Evolutionary conservation across 2,113 vertebrate species (phyloP).

Genomic region (Furnarius figulus): DNA sequence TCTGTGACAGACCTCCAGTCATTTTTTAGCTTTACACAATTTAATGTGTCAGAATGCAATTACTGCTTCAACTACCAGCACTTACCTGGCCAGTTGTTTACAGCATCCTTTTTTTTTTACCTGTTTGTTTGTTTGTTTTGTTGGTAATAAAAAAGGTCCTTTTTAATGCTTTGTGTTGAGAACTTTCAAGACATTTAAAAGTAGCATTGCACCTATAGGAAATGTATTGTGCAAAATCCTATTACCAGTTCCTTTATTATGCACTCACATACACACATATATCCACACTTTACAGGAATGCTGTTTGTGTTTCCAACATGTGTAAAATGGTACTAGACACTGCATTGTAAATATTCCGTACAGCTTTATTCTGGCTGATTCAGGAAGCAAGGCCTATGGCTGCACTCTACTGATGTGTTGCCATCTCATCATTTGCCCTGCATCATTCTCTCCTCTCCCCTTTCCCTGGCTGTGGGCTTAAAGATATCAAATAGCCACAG

Average conservation of each 20-base stretch:
- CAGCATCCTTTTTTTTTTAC: not conserved
- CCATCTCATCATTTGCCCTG: not conserved
- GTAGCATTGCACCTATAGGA: not conserved
- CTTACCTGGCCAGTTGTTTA: not conserved
- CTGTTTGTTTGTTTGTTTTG: not conserved
- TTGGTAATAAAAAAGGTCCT: not conserved
- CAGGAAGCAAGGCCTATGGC: not conserved
- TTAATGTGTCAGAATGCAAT: slow-evolving; percentile 53
- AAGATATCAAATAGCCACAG: not conserved
- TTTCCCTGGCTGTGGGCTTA: not conserved
- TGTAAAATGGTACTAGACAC: not conserved
- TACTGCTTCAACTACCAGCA: not conserved
- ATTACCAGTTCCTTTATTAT: not conserved
- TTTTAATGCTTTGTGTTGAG: not conserved
- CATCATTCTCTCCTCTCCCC: not conserved
- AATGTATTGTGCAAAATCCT: not conserved
- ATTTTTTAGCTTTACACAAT: slow-evolving; percentile 44
- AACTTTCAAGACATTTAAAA: not conserved
- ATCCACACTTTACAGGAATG: not conserved
- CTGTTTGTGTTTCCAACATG: not conserved
- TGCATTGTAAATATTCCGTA: not conserved
- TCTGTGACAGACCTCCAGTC: not conserved
- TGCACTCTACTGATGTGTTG: not conserved
- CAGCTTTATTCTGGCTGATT: not conserved
- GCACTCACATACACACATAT: not conserved